Percentiles rank a stretch among this genome's conserved stretches.
phyloP scores from a whole-genome alignment of 1,140 invertebrate species.

The Calliopsis andreniformis region DNA sequence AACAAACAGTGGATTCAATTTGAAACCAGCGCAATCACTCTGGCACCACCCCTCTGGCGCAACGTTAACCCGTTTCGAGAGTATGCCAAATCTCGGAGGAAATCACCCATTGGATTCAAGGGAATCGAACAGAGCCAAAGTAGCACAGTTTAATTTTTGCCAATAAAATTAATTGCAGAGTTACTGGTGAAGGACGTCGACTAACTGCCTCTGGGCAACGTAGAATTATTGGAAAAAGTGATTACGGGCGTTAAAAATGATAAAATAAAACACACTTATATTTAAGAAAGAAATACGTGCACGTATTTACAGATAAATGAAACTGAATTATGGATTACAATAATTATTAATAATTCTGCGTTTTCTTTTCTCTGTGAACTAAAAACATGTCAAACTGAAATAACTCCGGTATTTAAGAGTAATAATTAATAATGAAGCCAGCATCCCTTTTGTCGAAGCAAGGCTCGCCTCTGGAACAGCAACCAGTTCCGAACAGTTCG shows the following conservation, averaged over 20 bases:
- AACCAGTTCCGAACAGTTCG: slow-evolving; percentile 79
- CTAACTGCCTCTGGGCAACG: slow-evolving; percentile 52
- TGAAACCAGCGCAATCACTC: slow-evolving; percentile 3
- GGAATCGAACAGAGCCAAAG: not conserved
- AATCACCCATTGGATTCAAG: not conserved
- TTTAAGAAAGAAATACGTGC: too few species aligned
- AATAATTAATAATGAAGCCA: too few species aligned
- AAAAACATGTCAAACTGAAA: too few species aligned
- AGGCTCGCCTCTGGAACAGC: slow-evolving; percentile 68
- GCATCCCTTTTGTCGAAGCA: slow-evolving; percentile 55
- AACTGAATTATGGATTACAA: too few species aligned
- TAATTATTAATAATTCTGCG: too few species aligned
- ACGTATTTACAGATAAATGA: too few species aligned
- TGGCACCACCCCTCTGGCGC: not conserved
- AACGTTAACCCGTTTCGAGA: not conserved
- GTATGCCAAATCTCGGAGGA: not conserved
- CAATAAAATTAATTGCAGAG: slow-evolving; percentile 65
- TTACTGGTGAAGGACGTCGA: slow-evolving; percentile 43
- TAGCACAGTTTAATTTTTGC: slow-evolving; percentile 51
- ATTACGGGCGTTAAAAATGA: too few species aligned
- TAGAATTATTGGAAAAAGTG: too few species aligned
- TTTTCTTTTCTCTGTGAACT: too few species aligned
- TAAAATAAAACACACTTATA: too few species aligned
- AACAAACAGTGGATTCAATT: slow-evolving; percentile 8
- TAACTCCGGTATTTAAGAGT: too few species aligned